These are phyloP conservation scores for Eueides isabella DNA, from an alignment of 1,140 invertebrate species.

Conservation along the genomic window DNA sequence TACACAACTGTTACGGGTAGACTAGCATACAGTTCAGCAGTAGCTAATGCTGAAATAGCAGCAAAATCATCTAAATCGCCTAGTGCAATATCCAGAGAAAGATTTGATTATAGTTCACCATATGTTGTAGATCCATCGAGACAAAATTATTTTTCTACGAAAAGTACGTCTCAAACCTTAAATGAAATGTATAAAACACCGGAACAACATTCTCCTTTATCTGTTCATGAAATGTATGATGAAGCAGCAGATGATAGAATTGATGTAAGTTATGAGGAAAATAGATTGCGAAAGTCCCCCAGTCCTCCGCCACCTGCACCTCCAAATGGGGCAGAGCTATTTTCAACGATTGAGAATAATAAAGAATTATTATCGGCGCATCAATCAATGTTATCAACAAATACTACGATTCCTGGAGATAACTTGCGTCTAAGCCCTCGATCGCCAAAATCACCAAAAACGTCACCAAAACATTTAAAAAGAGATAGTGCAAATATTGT, in stretches of 20 bases:
- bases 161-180: constrained; percentile 60
- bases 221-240: constrained; percentile 85
- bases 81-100: constrained; percentile 75
- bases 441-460: constrained; percentile 88
- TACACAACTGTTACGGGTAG: constrained; percentile 84
- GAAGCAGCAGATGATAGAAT: constrained; percentile 82
- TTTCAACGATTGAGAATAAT: constrained; percentile 67
- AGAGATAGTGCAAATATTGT: constrained; percentile 85
- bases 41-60: constrained; percentile 83
- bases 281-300: constrained; percentile 82
- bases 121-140: constrained; percentile 67
- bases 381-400: constrained; percentile 62
- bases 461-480: constrained; percentile 88
- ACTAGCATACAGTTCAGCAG: constrained; percentile 83
- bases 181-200: constrained; percentile 66
- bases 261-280: constrained; percentile 82
- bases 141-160: constrained; percentile 65
- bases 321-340: constrained; percentile 82
- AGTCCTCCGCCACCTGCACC: constrained; percentile 92
- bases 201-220: constrained; percentile 84
- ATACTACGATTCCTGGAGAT: constrained; percentile 65
- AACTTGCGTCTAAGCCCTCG: constrained; percentile 85
- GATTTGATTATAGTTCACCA: constrained; percentile 74
- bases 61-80: constrained; percentile 79
- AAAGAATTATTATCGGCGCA: constrained; percentile 54